phyloP scores from a whole-genome alignment of 2,888 invertebrate genomes.

The Thyatira batis region DNA sequence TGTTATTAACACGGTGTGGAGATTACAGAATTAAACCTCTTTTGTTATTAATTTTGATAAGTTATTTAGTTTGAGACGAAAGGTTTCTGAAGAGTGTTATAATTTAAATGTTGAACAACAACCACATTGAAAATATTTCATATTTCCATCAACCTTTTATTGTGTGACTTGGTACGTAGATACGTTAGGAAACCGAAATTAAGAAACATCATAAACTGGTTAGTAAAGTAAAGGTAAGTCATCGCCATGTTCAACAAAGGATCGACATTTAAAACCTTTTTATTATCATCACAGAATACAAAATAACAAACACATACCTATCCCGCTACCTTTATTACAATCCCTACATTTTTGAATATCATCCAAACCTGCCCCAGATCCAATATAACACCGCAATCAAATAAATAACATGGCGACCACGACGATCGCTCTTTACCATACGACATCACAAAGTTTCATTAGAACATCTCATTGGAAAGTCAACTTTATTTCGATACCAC shows the following conservation, averaged over 20 bases:
- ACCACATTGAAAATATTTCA: no score
- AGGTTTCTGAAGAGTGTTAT: neutral
- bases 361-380: slow-evolving; percentile 62
- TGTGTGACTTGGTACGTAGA: no score
- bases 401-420: slow-evolving; percentile 65
- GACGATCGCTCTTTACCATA: slow-evolving; percentile 41
- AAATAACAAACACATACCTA: neutral
- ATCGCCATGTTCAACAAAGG: no score
- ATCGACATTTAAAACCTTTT: neutral
- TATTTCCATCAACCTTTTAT: no score
- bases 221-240: no score
- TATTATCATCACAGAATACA: neutral
- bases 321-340: slow-evolving; percentile 4
- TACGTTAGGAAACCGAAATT: no score
- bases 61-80: neutral
- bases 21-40: slow-evolving; percentile 2
- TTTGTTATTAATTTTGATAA: slow-evolving; percentile 1
- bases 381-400: slow-evolving; percentile 68
- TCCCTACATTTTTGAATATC: slow-evolving; percentile 52
- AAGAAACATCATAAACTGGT: no score
- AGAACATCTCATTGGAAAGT: slow-evolving; percentile 18
- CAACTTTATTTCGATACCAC: slow-evolving; percentile 16
- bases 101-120: neutral
- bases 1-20: slow-evolving; percentile 44
- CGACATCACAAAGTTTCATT: slow-evolving; percentile 27